These are phyloP conservation scores for Pseudomyrmex pallidus DNA, from an alignment of 1,140 invertebrate genomes.

Conservation along the genomic window DNA sequence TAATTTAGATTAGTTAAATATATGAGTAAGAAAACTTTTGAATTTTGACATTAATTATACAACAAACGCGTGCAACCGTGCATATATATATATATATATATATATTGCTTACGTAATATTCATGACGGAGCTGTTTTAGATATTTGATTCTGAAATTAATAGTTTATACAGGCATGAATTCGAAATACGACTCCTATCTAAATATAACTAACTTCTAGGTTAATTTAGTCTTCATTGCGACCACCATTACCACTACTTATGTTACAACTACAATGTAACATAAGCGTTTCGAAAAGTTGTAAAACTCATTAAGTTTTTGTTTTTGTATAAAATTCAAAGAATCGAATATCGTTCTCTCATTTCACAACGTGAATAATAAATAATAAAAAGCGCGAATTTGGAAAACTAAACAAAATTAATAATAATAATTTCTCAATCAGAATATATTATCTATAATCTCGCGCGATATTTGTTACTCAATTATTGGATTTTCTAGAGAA, in stretches of 20 bases:
- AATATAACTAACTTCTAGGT: slow-evolving; percentile 9
- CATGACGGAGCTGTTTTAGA: neutral
- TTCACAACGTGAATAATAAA: too few species aligned
- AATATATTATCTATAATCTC: too few species aligned
- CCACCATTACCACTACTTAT: neutral
- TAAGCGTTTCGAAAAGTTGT: too few species aligned
- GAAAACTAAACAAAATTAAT: too few species aligned
- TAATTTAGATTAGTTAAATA: neutral
- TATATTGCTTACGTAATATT: neutral
- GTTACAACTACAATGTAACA: neutral
- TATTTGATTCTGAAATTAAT: slow-evolving; percentile 15
- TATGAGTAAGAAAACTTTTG: neutral
- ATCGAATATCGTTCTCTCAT: too few species aligned
- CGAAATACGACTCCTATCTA: neutral
- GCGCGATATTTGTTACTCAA: too few species aligned
- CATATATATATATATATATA: neutral
- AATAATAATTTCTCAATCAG: too few species aligned
- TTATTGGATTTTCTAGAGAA: too few species aligned
- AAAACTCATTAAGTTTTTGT: too few species aligned
- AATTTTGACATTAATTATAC: slow-evolving; percentile 20
- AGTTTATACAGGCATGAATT: neutral
- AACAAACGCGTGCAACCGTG: neutral
- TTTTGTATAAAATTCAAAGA: too few species aligned
- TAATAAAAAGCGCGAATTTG: too few species aligned
- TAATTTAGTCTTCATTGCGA: neutral